phyloP scores from a whole-genome alignment of 2,113 vertebrate genomes.

The Turnix velox region DNA sequence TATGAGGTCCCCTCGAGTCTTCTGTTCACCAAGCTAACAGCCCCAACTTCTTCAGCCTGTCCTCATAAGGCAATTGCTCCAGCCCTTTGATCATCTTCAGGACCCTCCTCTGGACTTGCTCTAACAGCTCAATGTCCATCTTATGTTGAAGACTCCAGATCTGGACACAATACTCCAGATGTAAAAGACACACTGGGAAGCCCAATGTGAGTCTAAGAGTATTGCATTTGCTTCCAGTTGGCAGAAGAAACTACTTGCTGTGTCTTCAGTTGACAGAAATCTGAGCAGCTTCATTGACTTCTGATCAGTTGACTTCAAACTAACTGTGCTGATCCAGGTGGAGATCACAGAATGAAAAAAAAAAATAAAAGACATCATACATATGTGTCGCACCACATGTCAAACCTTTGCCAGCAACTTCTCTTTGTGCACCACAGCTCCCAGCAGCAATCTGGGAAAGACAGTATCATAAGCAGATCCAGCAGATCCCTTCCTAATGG shows the following conservation, averaged over 20 bases:
- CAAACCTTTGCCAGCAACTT: background rate
- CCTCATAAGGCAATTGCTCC: too few relatives aligned
- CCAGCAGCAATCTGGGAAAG: background rate
- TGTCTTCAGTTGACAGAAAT: background rate
- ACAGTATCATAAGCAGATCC: background rate
- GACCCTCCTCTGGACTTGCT: too few relatives aligned
- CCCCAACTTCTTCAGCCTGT: too few relatives aligned
- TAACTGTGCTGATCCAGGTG: background rate
- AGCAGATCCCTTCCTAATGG: background rate
- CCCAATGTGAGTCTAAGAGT: background rate
- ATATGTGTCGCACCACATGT: background rate
- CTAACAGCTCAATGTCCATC: too few relatives aligned
- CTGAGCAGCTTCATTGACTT: background rate
- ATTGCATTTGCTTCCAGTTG: background rate
- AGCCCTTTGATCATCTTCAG: too few relatives aligned
- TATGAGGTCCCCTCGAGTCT: too few relatives aligned
- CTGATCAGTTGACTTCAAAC: background rate
- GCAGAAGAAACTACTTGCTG: background rate
- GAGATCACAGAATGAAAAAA: background rate
- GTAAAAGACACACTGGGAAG: background rate
- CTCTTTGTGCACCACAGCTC: accelerated
- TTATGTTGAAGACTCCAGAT: too few relatives aligned
- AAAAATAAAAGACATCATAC: background rate
- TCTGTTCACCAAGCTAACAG: too few relatives aligned
- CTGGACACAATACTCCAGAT: too few relatives aligned